Percentiles rank a stretch among this genome's conserved stretches.
phyloP scores from a whole-genome alignment of 2,888 invertebrate species.

The Antheraea yamamai region DNA sequence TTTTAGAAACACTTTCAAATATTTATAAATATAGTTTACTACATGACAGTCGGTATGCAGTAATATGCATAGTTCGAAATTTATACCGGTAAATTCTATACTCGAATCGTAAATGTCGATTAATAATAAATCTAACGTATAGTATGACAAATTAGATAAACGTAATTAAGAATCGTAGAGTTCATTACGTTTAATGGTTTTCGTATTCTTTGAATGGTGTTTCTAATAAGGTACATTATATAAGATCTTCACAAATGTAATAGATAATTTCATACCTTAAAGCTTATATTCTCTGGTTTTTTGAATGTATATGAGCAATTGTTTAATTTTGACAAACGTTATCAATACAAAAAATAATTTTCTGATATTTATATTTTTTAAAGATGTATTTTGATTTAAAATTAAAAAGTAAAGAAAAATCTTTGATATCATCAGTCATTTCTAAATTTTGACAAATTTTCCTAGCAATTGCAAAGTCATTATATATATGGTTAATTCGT shows the following conservation, averaged over 20 bases:
- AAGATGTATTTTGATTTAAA: not conserved
- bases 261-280: not conserved
- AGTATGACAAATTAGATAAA: not conserved
- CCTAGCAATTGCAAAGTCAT: not conserved
- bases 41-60: not conserved
- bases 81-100: not conserved
- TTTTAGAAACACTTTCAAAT: slow-evolving; percentile 7
- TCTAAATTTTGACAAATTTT: not conserved
- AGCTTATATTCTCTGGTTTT: slow-evolving; percentile 18
- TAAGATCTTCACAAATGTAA: not conserved
- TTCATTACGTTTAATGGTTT: not conserved
- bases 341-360: not conserved
- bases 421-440: not conserved
- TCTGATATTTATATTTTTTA: no score
- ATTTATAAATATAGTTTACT: not conserved
- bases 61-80: not conserved
- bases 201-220: not conserved
- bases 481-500: slow-evolving; percentile 13
- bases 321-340: not conserved
- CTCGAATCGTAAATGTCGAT: not conserved
- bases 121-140: not conserved
- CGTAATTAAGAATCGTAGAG: not conserved
- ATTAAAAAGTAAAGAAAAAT: not conserved
- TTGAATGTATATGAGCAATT: slow-evolving; percentile 27
- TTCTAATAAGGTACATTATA: not conserved